Base-by-base conservation (phyloP, 2,888 invertebrate species). In the Caenorhabditis sp. region DNA sequence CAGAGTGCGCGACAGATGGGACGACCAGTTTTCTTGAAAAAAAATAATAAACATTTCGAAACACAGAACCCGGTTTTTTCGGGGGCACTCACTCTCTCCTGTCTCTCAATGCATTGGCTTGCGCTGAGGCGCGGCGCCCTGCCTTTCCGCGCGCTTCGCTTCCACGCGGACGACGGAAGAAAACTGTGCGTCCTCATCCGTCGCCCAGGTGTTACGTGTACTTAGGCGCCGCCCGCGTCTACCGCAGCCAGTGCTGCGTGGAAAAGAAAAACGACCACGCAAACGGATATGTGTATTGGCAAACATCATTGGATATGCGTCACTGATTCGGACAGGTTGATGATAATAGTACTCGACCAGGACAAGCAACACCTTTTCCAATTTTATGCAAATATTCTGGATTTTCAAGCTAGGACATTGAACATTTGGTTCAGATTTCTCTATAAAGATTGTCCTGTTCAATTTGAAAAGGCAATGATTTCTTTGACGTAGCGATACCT, bases 1-100 rank as follows among this genome's bases (percentile, higher is more conserved):
- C 77, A 68, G 65, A 79, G 79, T 68, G 79, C 72, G 79, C 67
- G 68, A 53, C 70, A 70, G 69, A 69, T 60, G 78, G 67, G 80
- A 62, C 67, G 82, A 82, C 82, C 82, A 82, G 82, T 82, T 82
- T 82, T 82, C 82, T 82, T 82, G 77, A 82, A 82, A 82, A n/a
- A 82, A 82, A 78, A 82, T 81, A 76, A 81, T 81, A 81, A 77
- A 81, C 81, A 81, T 81, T 81, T 81, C 60, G 76, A 77, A 77
- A 81, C 76, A 80, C 79, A 69, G 78, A 71, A 81, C 81, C 81
- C 76, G 81, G 81, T 81, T 81, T 77, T 81, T 81, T 76, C 65
- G 65, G 68, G 77, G 69, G 77, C 67, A 77, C 68, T 68, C 67
- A 68, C 62, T 61, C 76, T 32, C 60, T 72, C 55, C 53, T 55